Evolutionary conservation across 2,113 vertebrate genomes (phyloP).

Genomic region (Paratilapia polleni): DNA sequence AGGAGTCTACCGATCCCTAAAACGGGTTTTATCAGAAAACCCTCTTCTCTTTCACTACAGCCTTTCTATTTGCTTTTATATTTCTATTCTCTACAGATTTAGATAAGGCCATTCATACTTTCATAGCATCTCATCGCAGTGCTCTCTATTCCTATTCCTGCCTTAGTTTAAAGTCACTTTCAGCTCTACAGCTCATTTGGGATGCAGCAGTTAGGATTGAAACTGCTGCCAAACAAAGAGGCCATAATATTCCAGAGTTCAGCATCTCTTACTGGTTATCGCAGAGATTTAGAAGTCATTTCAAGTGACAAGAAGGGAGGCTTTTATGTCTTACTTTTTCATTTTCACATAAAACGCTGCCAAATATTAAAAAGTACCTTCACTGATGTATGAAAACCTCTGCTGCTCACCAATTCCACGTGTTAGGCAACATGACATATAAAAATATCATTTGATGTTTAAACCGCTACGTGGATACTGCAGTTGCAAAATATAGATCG

Average conservation of each 20-base stretch:
- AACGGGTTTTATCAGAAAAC: slow-evolving; percentile 13
- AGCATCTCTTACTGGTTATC: slow-evolving; percentile 14
- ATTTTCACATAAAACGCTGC: not conserved
- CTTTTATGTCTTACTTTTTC: not conserved
- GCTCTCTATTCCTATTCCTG: slow-evolving; percentile 18
- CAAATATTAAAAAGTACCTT: not conserved
- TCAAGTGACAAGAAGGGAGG: not conserved
- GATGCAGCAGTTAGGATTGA: slow-evolving; percentile 26
- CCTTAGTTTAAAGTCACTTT: slow-evolving; percentile 47
- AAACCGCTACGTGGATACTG: not conserved
- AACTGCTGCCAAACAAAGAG: slow-evolving; percentile 28
- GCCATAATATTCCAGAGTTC: slow-evolving; percentile 8
- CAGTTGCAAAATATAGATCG: slow-evolving; percentile 33
- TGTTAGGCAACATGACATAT: not conserved
- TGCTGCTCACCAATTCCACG: not conserved
- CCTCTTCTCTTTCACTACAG: slow-evolving; percentile 9
- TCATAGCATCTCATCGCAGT: slow-evolving; percentile 15
- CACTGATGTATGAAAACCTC: not conserved
- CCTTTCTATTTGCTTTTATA: slow-evolving; percentile 38
- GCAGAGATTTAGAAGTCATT: slow-evolving; percentile 17
- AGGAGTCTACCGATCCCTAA: slow-evolving; percentile 1
- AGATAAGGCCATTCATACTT: slow-evolving; percentile 47
- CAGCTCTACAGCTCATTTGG: slow-evolving; percentile 29
- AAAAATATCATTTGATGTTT: not conserved
- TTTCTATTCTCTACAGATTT: slow-evolving; percentile 58